phyloP scores from a whole-genome alignment of 2,888 invertebrate genomes.

The Eupithecia insigniata region DNA sequence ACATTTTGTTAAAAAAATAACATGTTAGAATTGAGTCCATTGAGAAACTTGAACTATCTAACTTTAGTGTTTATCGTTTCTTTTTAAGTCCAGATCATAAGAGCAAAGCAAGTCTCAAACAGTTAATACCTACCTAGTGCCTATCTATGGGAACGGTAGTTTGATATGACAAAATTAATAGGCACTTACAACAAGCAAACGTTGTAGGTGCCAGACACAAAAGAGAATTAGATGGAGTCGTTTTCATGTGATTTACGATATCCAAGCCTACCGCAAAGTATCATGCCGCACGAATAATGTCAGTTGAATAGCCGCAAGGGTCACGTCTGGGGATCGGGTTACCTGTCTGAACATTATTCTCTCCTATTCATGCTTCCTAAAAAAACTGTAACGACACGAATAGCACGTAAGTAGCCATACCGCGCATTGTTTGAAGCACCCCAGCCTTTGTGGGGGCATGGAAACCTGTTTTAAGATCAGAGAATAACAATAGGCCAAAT shows the following conservation, averaged over 20 bases:
- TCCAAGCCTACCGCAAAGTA: constrained; percentile 52
- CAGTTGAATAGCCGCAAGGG: constrained; percentile 54
- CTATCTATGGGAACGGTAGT: no score
- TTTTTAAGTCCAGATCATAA: background rate
- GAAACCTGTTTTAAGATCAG: constrained; percentile 67
- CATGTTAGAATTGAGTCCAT: background rate
- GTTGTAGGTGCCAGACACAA: background rate
- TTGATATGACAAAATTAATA: background rate
- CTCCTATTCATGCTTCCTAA: constrained; percentile 62
- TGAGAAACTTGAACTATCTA: background rate
- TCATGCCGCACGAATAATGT: constrained; percentile 62
- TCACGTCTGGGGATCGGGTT: constrained; percentile 67
- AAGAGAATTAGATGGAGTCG: constrained; percentile 4
- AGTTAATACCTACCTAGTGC: background rate
- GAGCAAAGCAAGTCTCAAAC: background rate
- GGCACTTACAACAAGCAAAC: background rate
- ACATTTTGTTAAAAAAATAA: background rate
- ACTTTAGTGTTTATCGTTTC: background rate
- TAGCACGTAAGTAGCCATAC: constrained; percentile 51
- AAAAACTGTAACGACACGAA: constrained; percentile 57
- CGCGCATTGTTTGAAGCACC: constrained; percentile 63
- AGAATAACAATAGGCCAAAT: constrained; percentile 58
- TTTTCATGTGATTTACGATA: constrained; percentile 35
- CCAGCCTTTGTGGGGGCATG: constrained; percentile 60
- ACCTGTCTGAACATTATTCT: constrained; percentile 64